Evolutionary conservation across 2,797 vertebrate genomes (phyloP).

Genomic region (Sebastes dallii): DNA sequence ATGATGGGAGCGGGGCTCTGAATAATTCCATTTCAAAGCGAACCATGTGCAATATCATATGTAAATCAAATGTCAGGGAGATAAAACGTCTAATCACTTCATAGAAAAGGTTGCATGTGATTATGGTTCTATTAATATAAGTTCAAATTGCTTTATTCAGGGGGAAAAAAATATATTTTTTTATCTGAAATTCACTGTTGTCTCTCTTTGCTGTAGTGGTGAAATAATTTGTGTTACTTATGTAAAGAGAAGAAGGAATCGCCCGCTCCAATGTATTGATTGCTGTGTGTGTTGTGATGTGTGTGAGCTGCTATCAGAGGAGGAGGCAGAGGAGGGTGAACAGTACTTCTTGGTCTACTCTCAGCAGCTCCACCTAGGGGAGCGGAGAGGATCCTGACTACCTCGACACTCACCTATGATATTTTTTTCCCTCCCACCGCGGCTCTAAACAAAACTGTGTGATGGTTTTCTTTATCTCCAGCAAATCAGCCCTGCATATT

Average conservation of each 20-base stretch:
- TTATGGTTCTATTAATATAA: constrained; percentile 35
- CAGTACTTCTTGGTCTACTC: constrained; percentile 32
- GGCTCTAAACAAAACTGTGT: constrained; percentile 35
- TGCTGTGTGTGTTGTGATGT: constrained; percentile 10
- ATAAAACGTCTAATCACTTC: constrained; percentile 54
- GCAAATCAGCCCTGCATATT: constrained; percentile 50
- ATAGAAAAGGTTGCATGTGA: constrained; percentile 47
- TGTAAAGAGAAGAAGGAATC: not conserved
- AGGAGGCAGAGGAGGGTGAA: not conserved
- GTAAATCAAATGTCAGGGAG: constrained; percentile 71
- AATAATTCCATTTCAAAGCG: constrained; percentile 68
- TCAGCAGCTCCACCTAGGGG: constrained; percentile 79
- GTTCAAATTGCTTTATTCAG: constrained; percentile 22
- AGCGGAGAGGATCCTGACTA: constrained; percentile 30
- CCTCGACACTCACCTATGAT: not conserved
- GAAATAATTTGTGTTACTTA: not conserved
- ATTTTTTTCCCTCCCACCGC: constrained; percentile 12
- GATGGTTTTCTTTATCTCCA: constrained; percentile 26
- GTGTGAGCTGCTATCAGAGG: constrained; percentile 7
- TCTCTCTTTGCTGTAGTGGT: not conserved
- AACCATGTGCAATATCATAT: constrained; percentile 60
- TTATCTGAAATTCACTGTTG: not conserved
- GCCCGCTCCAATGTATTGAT: not conserved
- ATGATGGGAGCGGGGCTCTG: constrained; percentile 52
- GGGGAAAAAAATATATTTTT: not conserved